These are phyloP conservation scores for Gymnocypris eckloni DNA, from an alignment of 2,797 vertebrate genomes.

Conservation along the genomic window DNA sequence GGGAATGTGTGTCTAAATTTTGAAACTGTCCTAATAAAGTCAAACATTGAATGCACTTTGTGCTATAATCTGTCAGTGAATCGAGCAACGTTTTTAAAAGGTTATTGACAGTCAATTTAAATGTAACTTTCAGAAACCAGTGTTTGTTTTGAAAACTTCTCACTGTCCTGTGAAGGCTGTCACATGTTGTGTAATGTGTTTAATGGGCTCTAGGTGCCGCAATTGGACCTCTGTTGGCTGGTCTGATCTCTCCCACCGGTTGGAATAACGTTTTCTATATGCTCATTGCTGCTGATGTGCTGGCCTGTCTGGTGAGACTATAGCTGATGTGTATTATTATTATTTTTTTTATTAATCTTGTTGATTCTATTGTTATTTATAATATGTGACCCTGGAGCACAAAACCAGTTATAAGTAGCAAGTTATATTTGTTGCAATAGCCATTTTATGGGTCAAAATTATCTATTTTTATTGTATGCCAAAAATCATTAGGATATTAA, in stretches of 20 bases:
- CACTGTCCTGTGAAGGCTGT: background rate
- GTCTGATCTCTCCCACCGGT: constrained; percentile 89
- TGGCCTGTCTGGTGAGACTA: constrained; percentile 90
- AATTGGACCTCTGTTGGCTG: constrained; percentile 90
- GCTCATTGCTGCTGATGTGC: constrained; percentile 87
- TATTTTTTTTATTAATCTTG: background rate
- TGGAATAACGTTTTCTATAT: constrained; percentile 99
- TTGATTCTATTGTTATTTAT: background rate
- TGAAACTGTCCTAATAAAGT: background rate
- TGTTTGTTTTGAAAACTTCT: constrained; percentile 49
- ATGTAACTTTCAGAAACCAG: constrained; percentile 2
- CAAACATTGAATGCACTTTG: background rate
- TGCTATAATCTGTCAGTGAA: background rate
- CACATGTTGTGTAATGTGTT: background rate
- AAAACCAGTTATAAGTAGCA: too few relatives aligned
- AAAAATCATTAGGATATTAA: too few relatives aligned
- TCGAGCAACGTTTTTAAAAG: background rate
- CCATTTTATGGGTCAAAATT: too few relatives aligned
- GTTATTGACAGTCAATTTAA: constrained; percentile 12
- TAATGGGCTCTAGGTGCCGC: constrained; percentile 84
- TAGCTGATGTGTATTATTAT: background rate
- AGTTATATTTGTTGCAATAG: too few relatives aligned
- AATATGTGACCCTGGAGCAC: too few relatives aligned
- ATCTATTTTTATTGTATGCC: too few relatives aligned
- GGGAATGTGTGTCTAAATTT: background rate